Evolutionary conservation across 2,888 invertebrate species (phyloP), one percentile per base, ranked within the genome.

Genomic region (Acrobasis repandana): DNA sequence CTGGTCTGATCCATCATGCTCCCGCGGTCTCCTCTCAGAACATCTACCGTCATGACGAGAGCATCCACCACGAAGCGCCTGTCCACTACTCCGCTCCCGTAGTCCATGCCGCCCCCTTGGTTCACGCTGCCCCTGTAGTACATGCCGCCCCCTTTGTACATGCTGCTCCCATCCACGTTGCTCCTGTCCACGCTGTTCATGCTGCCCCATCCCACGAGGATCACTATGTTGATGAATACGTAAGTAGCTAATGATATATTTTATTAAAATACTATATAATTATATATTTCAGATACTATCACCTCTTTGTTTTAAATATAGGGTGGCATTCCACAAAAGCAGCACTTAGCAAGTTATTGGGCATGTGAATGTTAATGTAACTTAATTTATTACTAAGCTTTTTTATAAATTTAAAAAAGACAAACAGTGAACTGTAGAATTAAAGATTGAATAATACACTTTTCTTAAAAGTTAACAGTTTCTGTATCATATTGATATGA

Each of bases 1-100:
- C 90, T 64, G 90, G 91, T 63, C 72, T 83, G 47, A 58, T 88
- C 52, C 90, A 91, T 67, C 90, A 91, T 61, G 88, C 86, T 0
- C 91, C 92, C 2, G 91, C 93, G 4, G 85, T 93, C 2, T 88
- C 92, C 0, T 87, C 91, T 6, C 93, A 93, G 68, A 90, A 89
- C 75, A 87, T 92, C 63, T 82, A 89, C 60, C 92, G 77, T 61
- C 89, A 86, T 68, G 91, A 88, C 68, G 85, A 85, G 71, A 75
- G 73, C 61, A 73, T 82, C 49, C 85, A 86, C 66, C 86, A 90
- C 60, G 86, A 87, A 67, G 79, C 80, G 0, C 85, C 86, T 0
- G 71, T 82, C 9, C 87, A 87, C 71, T 89, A 89, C 72, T 68
- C 77, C 14, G 73, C 72, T 2, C 75, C 78, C 0, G 62, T 65